Conservation (phyloP, 53 echinoderm and acorn worm species). For the Temnopleurus reevesii region DNA sequence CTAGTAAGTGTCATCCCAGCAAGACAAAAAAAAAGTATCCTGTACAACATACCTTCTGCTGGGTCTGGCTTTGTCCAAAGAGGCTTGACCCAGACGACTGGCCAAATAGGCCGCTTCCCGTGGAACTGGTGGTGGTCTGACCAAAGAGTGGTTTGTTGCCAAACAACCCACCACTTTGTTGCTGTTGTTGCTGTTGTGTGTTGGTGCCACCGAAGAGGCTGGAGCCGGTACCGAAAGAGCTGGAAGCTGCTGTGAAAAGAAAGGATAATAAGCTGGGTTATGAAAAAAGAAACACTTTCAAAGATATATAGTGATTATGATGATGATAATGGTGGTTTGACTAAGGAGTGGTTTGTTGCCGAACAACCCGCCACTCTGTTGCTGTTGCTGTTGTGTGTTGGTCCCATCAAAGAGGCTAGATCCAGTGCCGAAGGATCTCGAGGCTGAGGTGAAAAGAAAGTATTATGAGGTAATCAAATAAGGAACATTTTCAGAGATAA, state of each 20-base stretch:
- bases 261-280: no score
- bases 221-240: slow-evolving; percentile 52
- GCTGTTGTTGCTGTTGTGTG: slow-evolving; percentile 16
- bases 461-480: no score
- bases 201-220: slow-evolving; percentile 67
- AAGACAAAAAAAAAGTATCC: no score
- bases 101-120: slow-evolving; percentile 64
- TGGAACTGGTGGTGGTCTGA: slow-evolving; percentile 57
- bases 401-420: slow-evolving; percentile 66
- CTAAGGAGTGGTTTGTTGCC: slow-evolving; percentile 78
- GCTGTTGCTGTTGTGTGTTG: slow-evolving; percentile 5
- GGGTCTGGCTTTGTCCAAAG: slow-evolving; percentile 62
- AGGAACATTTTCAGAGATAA: no score
- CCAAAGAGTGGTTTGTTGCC: slow-evolving; percentile 79
- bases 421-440: slow-evolving; percentile 57
- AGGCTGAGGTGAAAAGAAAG: background rate
- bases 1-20: no score
- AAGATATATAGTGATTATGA: no score
- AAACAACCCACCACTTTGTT: slow-evolving; percentile 65
- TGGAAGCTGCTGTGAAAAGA: slow-evolving; percentile 13
- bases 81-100: slow-evolving; percentile 59
- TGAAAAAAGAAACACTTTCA: no score
- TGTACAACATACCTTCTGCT: slow-evolving; percentile 59
- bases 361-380: slow-evolving; percentile 65
- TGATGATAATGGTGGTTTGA: slow-evolving; percentile 53